Conservation (phyloP, 2,113 vertebrate species). For the Campylomormyrus numenius region DNA sequence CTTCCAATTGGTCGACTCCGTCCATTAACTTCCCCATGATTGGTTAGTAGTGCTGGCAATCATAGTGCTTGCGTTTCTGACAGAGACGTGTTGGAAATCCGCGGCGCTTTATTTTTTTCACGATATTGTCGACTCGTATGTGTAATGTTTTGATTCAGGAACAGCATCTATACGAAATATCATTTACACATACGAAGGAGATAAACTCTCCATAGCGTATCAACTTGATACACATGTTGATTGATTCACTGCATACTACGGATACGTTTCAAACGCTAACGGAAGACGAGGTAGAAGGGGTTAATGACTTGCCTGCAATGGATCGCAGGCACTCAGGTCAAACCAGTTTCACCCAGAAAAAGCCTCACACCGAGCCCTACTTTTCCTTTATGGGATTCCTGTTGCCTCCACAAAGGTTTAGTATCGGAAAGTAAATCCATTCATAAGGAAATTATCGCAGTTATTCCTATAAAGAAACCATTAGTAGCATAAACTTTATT, state of each 20-base stretch:
- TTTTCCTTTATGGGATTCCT: not conserved
- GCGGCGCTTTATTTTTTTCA: not conserved
- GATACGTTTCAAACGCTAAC: not conserved
- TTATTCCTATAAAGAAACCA: not conserved
- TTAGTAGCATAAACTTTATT: not conserved
- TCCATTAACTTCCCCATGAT: not conserved
- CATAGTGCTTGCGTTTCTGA: not conserved
- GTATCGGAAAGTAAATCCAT: not conserved
- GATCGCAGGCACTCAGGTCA: not conserved
- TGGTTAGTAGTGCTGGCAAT: not conserved
- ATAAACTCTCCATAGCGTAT: not conserved
- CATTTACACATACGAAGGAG: not conserved
- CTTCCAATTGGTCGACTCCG: not conserved
- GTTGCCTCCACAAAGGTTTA: not conserved
- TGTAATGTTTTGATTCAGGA: not conserved
- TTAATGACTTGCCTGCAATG: not conserved
- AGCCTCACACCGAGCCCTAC: not conserved
- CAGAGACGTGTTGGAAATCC: not conserved
- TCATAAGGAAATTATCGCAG: not conserved
- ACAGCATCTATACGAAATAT: not conserved
- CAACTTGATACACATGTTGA: not conserved
- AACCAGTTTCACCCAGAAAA: not conserved
- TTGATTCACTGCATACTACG: not conserved
- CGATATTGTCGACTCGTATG: not conserved
- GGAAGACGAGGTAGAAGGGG: not conserved